Evolutionary conservation across 2,113 vertebrate species (phyloP).

Genomic region (Caranx ignobilis): DNA sequence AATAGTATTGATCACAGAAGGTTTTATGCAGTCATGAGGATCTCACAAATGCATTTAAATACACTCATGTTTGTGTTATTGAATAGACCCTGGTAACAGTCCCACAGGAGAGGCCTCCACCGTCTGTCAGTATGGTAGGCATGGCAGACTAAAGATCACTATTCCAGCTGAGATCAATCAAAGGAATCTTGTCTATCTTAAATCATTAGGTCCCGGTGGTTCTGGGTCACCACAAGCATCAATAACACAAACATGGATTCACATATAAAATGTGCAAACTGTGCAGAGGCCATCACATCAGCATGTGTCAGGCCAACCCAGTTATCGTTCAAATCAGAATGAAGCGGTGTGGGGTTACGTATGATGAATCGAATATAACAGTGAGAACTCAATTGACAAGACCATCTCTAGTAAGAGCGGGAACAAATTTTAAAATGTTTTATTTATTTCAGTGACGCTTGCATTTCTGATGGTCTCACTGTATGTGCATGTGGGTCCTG

Average conservation of each 20-base stretch:
- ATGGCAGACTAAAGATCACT: neutral
- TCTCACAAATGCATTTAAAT: conserved; percentile 29
- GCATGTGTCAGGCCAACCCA: neutral
- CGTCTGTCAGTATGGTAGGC: neutral
- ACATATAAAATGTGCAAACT: no score
- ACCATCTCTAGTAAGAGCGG: no score
- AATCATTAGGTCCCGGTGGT: neutral
- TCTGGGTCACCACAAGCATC: neutral
- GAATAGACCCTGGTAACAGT: neutral
- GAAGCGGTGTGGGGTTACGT: no score
- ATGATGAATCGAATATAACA: no score
- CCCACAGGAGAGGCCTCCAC: neutral
- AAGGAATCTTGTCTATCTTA: neutral
- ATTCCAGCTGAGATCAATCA: neutral
- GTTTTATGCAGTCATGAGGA: conserved; percentile 41
- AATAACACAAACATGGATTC: neutral
- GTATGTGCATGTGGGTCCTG: no score
- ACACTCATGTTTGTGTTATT: neutral
- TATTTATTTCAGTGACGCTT: no score
- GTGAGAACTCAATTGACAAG: no score
- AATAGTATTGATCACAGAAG: conserved; percentile 48
- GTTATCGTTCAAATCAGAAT: no score
- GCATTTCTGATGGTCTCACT: no score
- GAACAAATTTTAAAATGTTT: no score
- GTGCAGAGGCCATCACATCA: no score